Evolutionary conservation across 2,113 vertebrate genomes (phyloP).

Genomic region (Myanophis thanlyinensis): DNA sequence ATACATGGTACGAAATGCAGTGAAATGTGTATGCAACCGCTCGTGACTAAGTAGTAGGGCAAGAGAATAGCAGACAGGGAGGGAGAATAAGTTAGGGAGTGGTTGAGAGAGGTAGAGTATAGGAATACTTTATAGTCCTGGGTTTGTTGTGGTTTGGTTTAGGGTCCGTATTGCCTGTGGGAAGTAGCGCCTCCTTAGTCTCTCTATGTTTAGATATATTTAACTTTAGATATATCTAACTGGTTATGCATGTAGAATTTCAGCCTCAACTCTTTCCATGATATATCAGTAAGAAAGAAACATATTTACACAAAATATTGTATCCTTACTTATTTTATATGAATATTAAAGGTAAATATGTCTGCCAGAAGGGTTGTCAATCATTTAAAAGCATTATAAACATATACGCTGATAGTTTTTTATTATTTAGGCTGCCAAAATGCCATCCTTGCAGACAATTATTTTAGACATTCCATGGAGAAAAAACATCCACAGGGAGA

Average conservation of each 20-base stretch:
- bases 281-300: background rate
- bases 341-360: background rate
- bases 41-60: too few species aligned
- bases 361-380: background rate
- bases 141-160: too few species aligned
- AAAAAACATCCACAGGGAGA: background rate
- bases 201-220: too few species aligned
- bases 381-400: background rate
- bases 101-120: too few species aligned
- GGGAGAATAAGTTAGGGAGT: too few species aligned
- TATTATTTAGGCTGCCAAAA: background rate
- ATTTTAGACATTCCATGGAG: background rate
- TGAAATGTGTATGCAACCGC: too few species aligned
- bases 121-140: too few species aligned
- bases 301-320: background rate
- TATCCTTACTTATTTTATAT: background rate
- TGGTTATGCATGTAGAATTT: background rate
- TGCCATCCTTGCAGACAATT: background rate
- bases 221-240: background rate
- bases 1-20: too few species aligned
- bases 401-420: background rate
- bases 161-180: too few species aligned
- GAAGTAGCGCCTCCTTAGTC: too few species aligned
- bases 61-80: too few species aligned
- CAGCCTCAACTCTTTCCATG: background rate